Evolutionary conservation across 1,140 invertebrate species (phyloP), one percentile per base, ranked within the genome.

Genomic region (Eufriesea mexicana): DNA sequence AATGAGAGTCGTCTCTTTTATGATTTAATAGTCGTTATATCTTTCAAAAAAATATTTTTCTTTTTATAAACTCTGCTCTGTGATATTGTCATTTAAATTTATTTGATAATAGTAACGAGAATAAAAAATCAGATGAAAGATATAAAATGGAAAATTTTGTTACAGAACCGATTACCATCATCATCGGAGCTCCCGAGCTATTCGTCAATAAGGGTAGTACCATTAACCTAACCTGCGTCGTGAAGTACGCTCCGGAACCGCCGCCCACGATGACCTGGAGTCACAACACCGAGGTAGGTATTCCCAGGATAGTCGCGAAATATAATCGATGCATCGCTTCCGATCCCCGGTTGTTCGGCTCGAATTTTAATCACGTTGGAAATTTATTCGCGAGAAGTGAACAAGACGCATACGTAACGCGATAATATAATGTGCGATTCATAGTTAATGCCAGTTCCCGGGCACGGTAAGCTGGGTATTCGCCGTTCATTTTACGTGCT

Each of bases 171-270:
- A 94, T 96, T 88, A 96, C 96, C 67, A 92, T 94, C 70, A 96
- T 97, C 90, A 94, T 95, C 35, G 96, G 96, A 74, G 96, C 95
- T 2, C 94, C 96, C 45, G 96, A 96, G 87, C 94, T 96, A 79
- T 96, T 95, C 91, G 95, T 96, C 77, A 96, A 96, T 93, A 95
- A 95, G 78, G 96, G 96, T 9, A 96, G 95, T 81, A 96, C 96
- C 51, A 96, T 97, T 86, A 96, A 96, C 92, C 92, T 97, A 71
- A 96, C 96, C 5, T 97, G 96, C 89, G 94, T 96, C 45, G 96
- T 96, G 55, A 95, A 95, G 86, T 95, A 95, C 82, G 95, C 95
- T 23, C 96, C 96, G 18, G 96, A 96, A 85, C 96, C 96, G 66
- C 96, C 96, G 8, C 94, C 95, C 25, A 94, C 95, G 86, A 96